Base-by-base conservation (phyloP, 2,113 vertebrate genomes). In the Lophochroa leadbeateri region DNA sequence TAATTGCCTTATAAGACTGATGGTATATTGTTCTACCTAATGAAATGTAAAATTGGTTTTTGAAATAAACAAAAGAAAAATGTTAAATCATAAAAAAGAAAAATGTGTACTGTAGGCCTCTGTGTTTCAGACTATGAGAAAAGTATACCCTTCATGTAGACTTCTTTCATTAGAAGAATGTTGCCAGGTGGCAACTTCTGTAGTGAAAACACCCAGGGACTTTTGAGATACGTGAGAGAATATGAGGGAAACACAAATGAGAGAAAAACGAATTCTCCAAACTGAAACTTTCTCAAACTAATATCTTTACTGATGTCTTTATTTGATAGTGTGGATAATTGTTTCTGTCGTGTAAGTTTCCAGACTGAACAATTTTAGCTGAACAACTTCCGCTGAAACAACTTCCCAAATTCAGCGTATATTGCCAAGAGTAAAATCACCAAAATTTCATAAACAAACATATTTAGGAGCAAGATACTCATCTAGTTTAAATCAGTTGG, bases 11-110 rank as follows among this genome's bases (percentile, higher is more conserved):
- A 0, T 57, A 39, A 86, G 72, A 91, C 24, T 65, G 41, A 74
- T 39, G 11, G 13, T 3, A 57, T 72, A 43, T 44, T 86, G 16
- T 74, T 83, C 44, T 88, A 74, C 53, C 41, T 83, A 63, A 91
- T 75, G 75, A 92, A 94, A 92, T 88, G n/a, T 49, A 91, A 94
- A 96, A 81, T 19, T 83, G 33, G 12, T 18, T 70, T 94, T 77
- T 47, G 28, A 92, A 88, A 88, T 80, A 13, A 76, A 80, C 28
- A 69, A 78, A 69, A 68, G 35, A 60, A 58, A 39, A 64, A 64
- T 39, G 6, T 82, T 61, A 88, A 88, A 72, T 43, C 25, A 33
- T 61, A 77, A 60, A 76, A 89, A 57, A 63, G 39, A 82, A 64
- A 2, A 24, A 35, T 64, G 39, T 29, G 64, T 21, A 39, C 20